Evolutionary conservation across 2,113 vertebrate species (phyloP).

Genomic region (Pseudolaguvia tuberculata): DNA sequence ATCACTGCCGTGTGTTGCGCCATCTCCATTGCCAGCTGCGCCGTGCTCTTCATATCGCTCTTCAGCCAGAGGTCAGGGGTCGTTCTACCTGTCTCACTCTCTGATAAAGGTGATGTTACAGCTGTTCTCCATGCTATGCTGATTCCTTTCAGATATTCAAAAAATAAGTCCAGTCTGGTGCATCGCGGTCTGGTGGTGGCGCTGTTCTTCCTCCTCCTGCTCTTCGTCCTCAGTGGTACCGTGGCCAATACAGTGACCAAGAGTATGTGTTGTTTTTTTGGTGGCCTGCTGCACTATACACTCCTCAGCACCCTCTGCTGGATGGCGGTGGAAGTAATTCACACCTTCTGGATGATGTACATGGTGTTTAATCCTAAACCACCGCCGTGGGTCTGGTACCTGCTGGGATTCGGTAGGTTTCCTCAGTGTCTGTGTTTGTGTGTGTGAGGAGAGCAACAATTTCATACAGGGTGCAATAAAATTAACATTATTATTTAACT

Average conservation of each 20-base stretch:
- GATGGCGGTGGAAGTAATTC: constrained; percentile 70
- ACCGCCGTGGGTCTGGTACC: constrained; percentile 54
- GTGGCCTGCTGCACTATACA: constrained; percentile 61
- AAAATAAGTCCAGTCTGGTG: constrained; percentile 57
- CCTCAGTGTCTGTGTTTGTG: background rate
- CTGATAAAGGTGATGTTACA: background rate
- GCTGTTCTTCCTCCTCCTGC: constrained; percentile 56
- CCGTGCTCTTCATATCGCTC: constrained; percentile 59
- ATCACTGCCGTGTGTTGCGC: constrained; percentile 66
- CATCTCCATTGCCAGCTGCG: constrained; percentile 62
- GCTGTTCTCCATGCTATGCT: background rate
- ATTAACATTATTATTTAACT: too few relatives aligned
- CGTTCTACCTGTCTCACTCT: background rate
- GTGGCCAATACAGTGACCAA: constrained; percentile 58
- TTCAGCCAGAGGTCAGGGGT: constrained; percentile 57
- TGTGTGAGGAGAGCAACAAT: too few relatives aligned
- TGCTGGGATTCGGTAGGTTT: constrained; percentile 67
- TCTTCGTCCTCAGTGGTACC: constrained; percentile 64
- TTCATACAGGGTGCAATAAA: too few relatives aligned
- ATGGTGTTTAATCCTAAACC: constrained; percentile 58
- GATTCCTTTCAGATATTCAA: constrained; percentile 30
- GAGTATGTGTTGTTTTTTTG: constrained; percentile 53
- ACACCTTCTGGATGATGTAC: constrained; percentile 69
- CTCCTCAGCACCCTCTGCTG: constrained; percentile 67
- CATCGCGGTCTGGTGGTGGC: constrained; percentile 62